Percentiles rank a stretch among this genome's conserved stretches.
phyloP scores from a whole-genome alignment of 2,113 vertebrate species.

The Pipa parva region DNA sequence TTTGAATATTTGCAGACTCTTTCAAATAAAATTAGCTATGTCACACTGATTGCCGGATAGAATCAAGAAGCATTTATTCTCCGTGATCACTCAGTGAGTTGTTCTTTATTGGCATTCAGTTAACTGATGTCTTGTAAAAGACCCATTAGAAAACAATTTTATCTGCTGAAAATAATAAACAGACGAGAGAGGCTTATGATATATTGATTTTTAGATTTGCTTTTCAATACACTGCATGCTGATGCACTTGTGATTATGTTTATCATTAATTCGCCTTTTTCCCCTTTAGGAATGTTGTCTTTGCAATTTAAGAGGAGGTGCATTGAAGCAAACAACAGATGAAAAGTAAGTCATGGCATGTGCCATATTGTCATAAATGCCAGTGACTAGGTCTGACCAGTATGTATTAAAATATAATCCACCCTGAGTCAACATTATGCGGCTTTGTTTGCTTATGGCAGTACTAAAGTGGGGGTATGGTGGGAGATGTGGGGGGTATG shows the following conservation, averaged over 20 bases:
- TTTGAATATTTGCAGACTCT: background rate
- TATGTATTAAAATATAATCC: too few species aligned
- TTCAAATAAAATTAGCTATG: slow-evolving; percentile 40
- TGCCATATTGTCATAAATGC: too few species aligned
- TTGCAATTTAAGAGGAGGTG: slow-evolving; percentile 93
- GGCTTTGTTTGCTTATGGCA: too few species aligned
- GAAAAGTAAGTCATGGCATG: slow-evolving; percentile 77
- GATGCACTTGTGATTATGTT: slow-evolving; percentile 9
- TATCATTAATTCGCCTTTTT: slow-evolving; percentile 21
- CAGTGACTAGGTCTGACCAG: too few species aligned
- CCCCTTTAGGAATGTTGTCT: slow-evolving; percentile 85
- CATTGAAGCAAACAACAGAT: slow-evolving; percentile 87
- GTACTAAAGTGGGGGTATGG: too few species aligned
- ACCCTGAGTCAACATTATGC: too few species aligned
- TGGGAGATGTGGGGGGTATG: too few species aligned
- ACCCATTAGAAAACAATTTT: slow-evolving; percentile 55
- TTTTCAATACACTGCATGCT: background rate
- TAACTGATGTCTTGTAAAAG: slow-evolving; percentile 68
- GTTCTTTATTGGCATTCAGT: slow-evolving; percentile 60
- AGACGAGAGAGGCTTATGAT: slow-evolving; percentile 53
- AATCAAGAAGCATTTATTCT: slow-evolving; percentile 35
- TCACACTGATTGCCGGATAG: slow-evolving; percentile 28
- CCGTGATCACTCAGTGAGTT: slow-evolving; percentile 33
- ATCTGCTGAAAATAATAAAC: slow-evolving; percentile 61
- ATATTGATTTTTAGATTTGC: slow-evolving; percentile 32